These are phyloP conservation scores for Sus cebifrons DNA, from an alignment of 2,797 vertebrate species.

Conservation along the genomic window DNA sequence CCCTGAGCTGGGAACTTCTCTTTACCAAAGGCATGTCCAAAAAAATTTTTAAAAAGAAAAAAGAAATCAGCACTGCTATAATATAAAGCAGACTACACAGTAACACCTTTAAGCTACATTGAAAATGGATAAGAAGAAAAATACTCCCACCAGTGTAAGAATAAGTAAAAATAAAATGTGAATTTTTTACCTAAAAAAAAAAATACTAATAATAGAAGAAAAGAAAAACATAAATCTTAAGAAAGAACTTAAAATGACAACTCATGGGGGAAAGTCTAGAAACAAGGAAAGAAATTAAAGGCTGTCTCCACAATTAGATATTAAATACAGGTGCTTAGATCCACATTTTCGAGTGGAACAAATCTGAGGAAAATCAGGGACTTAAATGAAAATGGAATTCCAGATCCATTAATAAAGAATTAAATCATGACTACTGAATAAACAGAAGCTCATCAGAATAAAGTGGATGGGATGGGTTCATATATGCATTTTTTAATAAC, in stretches of 20 bases:
- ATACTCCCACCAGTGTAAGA: too few species aligned
- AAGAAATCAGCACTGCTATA: neutral
- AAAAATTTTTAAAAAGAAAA: too few species aligned
- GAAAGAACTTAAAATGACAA: conserved; percentile 9
- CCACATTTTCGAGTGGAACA: neutral
- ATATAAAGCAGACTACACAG: neutral
- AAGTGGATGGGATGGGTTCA: neutral
- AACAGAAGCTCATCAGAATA: neutral
- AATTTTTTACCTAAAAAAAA: neutral
- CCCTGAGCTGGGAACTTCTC: too few species aligned
- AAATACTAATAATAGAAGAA: neutral
- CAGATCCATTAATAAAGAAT: neutral
- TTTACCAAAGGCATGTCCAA: too few species aligned
- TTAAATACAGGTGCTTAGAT: neutral
- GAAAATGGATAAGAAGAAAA: neutral
- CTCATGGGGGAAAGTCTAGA: neutral
- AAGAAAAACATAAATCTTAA: neutral
- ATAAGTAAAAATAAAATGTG: too few species aligned
- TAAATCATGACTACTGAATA: neutral
- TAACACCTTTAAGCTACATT: neutral
- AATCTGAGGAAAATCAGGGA: neutral
- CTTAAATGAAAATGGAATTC: neutral
- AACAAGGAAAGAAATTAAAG: conserved; percentile 16
- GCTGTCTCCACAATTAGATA: neutral
- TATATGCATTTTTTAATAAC: neutral